These are phyloP conservation scores for Conus ventricosus DNA, from an alignment of 1,140 invertebrate genomes.

Conservation along the genomic window DNA sequence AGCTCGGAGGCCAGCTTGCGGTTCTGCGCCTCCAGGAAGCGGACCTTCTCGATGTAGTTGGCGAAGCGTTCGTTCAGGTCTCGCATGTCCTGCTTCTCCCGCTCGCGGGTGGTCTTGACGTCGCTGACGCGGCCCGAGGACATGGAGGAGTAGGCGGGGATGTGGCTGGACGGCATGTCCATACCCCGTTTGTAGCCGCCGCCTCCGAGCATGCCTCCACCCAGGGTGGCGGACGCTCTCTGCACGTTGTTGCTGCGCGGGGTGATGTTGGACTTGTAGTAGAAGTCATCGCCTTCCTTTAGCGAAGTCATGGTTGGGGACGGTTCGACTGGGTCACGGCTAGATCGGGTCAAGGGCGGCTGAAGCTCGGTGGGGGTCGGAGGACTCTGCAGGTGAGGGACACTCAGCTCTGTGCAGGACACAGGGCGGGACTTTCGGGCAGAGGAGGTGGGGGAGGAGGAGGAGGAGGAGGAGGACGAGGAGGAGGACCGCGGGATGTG, in stretches of 20 bases:
- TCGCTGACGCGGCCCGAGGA: constrained; percentile 62
- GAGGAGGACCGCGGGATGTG: not conserved
- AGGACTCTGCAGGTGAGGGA: not conserved
- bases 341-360: not conserved
- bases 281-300: constrained; percentile 33
- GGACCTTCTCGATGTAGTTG: constrained; percentile 77
- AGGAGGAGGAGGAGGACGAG: not conserved
- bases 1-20: constrained; percentile 75
- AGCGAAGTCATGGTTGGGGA: not conserved
- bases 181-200: constrained; percentile 41
- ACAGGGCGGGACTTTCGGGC: not conserved
- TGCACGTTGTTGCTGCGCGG: constrained; percentile 32
- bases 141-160: constrained; percentile 45
- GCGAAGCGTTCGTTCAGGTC: constrained; percentile 77
- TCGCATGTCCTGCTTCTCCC: constrained; percentile 76
- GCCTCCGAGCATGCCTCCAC: constrained; percentile 19
- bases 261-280: constrained; percentile 61
- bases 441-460: not conserved
- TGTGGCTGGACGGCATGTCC: constrained; percentile 19
- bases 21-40: constrained; percentile 77
- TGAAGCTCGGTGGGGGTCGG: constrained; percentile 8
- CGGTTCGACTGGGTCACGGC: not conserved
- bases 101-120: constrained; percentile 72
- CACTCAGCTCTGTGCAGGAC: not conserved
- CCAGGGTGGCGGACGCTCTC: constrained; percentile 12